Evolutionary conservation across 1,140 invertebrate species (phyloP).

Genomic region (Sycophaga agraensis): DNA sequence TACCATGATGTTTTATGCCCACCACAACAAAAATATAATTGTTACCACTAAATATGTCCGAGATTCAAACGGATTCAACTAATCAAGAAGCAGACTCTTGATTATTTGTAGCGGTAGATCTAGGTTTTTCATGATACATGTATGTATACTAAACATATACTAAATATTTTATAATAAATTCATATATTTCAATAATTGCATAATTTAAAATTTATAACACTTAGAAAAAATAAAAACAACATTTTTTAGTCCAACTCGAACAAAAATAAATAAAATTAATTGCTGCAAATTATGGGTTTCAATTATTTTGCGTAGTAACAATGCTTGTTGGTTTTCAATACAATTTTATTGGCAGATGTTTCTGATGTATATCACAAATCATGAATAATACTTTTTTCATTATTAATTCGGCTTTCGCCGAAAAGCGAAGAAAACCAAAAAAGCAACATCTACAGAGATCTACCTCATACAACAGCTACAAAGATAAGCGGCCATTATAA

Average conservation of each 20-base stretch:
- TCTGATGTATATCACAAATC: constrained; percentile 28
- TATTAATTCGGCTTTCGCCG: constrained; percentile 6
- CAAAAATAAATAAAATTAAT: neutral
- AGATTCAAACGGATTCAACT: too few relatives aligned
- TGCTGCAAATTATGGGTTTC: neutral
- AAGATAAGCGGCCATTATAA: constrained; percentile 13
- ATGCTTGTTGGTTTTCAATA: constrained; percentile 15
- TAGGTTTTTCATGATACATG: too few relatives aligned
- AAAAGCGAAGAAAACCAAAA: constrained; percentile 21
- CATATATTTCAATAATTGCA: neutral
- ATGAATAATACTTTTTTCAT: constrained; percentile 26
- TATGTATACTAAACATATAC: neutral
- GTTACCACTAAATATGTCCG: too few relatives aligned
- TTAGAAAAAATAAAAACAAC: neutral
- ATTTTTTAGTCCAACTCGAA: neutral
- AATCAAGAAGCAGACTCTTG: too few relatives aligned
- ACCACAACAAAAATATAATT: too few relatives aligned
- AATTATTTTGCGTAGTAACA: constrained; percentile 3
- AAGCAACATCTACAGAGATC: constrained; percentile 18
- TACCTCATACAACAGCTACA: constrained; percentile 11
- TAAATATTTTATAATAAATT: neutral
- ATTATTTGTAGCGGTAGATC: too few relatives aligned
- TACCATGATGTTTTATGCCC: too few relatives aligned
- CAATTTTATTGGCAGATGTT: constrained; percentile 26
- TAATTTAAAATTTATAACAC: neutral